Evolutionary conservation across 2,888 invertebrate species (phyloP).

Genomic region (Drosophila prostipennis): DNA sequence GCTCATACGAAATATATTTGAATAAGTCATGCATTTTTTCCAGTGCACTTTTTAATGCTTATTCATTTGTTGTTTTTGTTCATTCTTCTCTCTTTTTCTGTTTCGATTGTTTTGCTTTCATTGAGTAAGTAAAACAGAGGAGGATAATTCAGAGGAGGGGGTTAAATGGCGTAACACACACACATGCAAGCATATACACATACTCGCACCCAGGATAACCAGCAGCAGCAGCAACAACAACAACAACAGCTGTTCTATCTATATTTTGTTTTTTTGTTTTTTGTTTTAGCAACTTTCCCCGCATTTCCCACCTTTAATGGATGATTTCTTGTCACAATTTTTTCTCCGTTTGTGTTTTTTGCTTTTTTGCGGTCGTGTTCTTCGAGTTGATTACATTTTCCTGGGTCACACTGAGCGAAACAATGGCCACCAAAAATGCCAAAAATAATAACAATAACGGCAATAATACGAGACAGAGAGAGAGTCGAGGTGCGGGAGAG

Average conservation of each 20-base stretch:
- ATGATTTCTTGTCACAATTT: conserved; percentile 8
- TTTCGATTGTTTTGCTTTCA: conserved; percentile 17
- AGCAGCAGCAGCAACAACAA: not conserved
- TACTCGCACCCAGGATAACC: not conserved
- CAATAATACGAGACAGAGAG: conserved; percentile 19
- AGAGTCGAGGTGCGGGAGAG: conserved; percentile 10
- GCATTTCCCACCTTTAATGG: conserved; percentile 5
- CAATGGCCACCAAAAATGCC: conserved; percentile 4
- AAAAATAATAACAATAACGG: conserved; percentile 17
- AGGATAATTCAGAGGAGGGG: conserved; percentile 1
- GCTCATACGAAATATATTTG: not conserved
- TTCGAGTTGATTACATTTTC: conserved; percentile 10
- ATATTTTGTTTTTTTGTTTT: not conserved
- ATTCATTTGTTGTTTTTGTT: conserved; percentile 8
- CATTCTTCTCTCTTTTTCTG: not conserved
- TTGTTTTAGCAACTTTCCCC: conserved; percentile 11
- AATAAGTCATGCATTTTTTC: not conserved
- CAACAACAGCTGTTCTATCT: conserved; percentile 19
- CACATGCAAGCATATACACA: conserved; percentile 4
- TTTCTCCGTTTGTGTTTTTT: not conserved
- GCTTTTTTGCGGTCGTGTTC: not conserved
- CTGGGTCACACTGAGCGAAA: conserved; percentile 10
- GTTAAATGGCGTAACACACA: conserved; percentile 13
- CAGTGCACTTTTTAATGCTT: not conserved
- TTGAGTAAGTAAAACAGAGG: conserved; percentile 3